Base-by-base conservation (phyloP, 2,888 invertebrate species). In the Pandemis cinnamomeana region DNA sequence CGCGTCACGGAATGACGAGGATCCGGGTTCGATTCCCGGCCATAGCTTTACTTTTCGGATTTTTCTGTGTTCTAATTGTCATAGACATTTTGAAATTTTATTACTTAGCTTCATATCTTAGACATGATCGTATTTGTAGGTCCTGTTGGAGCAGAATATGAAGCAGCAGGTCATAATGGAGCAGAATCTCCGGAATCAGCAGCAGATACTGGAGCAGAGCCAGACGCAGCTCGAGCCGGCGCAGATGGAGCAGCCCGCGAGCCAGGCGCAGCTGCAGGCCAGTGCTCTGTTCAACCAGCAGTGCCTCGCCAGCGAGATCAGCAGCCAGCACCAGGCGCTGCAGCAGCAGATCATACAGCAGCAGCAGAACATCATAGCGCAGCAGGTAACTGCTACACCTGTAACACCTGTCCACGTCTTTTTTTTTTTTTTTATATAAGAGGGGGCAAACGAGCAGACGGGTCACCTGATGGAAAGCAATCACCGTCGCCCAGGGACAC, bases 311-410 rank as follows among this genome's bases (percentile, higher is more conserved):
- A 89, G 88, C n/a, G 91, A 93, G 76, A 88, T 92, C 77, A 89
- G 82, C 78, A 91, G 87, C 67, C 92, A 93, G 84, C 95, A 89
- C 84, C 95, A 93, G 79, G 94, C 90, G 41, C 85, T 95, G 71
- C 95, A 95, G 78, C 95, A 95, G 67, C 90, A 95, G 64, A 94
- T 95, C 55, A 90, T 93, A 51, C 92, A 94, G 81, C 92, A 91
- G 75, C 90, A 95, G 80, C 93, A 94, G 77, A 91, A 88, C 71
- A 90, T 94, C 53, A 91, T 90, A 76, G 88, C 89, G n/a, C 64
- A 64, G 48, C 64, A 64, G 64, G 64, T 64, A 48, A 48, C 5
- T 6, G 15, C 44, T 46, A 15, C 42, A 7, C 3, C n/a, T n/a
- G 53, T 53, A 2, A 36, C 20, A 20, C 20, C 20, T 20, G 20